These are phyloP conservation scores for Aphelinus certus DNA, from an alignment of 1,140 invertebrate genomes.

Conservation along the genomic window DNA sequence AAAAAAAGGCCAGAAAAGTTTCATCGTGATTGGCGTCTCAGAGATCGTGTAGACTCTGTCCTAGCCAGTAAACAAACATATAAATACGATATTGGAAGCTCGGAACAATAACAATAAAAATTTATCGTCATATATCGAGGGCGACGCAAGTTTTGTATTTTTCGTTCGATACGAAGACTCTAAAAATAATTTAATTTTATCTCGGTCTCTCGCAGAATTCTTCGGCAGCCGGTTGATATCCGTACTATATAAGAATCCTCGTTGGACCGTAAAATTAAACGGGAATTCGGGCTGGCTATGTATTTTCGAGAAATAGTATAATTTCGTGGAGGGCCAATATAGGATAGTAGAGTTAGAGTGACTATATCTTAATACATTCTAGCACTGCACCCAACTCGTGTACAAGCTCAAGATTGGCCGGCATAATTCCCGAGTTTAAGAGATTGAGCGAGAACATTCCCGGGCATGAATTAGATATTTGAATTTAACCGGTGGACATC, in stretches of 20 bases:
- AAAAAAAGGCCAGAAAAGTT: too few relatives aligned
- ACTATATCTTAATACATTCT: too few relatives aligned
- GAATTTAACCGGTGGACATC: too few relatives aligned
- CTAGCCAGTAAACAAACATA: neutral
- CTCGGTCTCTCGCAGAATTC: neutral
- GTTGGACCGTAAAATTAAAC: slow-evolving; percentile 25
- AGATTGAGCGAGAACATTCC: too few relatives aligned
- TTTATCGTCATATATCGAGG: neutral
- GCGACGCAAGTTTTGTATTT: slow-evolving; percentile 1
- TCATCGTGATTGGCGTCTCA: too few relatives aligned
- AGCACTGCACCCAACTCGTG: too few relatives aligned
- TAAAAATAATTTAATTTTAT: slow-evolving; percentile 26
- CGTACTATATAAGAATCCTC: slow-evolving; percentile 23
- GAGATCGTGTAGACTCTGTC: too few relatives aligned
- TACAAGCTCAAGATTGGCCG: too few relatives aligned
- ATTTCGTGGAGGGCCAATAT: neutral
- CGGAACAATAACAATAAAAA: neutral
- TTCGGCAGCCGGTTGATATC: neutral
- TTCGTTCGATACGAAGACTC: slow-evolving; percentile 8
- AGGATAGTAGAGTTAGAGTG: neutral
- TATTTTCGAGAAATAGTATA: slow-evolving; percentile 25
- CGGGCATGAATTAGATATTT: too few relatives aligned
- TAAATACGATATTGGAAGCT: neutral
- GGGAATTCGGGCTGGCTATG: slow-evolving; percentile 12
- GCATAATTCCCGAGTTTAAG: too few relatives aligned